Evolutionary conservation across 2,113 vertebrate genomes (phyloP).

Genomic region (Alouatta palliata): DNA sequence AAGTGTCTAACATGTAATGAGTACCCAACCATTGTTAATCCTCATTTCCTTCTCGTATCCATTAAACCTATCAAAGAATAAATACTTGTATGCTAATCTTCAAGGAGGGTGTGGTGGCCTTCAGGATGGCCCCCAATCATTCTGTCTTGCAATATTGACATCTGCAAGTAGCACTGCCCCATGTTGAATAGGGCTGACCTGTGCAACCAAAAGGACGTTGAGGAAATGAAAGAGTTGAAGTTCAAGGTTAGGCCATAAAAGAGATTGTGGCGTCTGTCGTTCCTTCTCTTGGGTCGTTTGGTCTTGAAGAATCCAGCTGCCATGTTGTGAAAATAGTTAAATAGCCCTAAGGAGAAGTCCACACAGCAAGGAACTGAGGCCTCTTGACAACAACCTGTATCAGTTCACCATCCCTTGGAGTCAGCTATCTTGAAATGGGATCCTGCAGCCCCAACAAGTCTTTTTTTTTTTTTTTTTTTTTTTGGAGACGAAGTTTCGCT

Average conservation of each 20-base stretch:
- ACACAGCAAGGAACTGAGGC: background rate
- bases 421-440: background rate
- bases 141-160: background rate
- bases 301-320: background rate
- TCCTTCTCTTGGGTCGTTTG: background rate
- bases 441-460: background rate
- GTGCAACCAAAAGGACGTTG: background rate
- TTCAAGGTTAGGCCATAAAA: background rate
- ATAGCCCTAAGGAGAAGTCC: background rate
- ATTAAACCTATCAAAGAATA: background rate
- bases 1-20: background rate
- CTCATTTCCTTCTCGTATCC: background rate
- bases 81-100: background rate
- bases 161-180: background rate
- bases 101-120: background rate
- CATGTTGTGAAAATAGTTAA: background rate
- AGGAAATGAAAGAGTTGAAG: background rate
- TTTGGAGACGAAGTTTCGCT: no score
- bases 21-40: background rate
- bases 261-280: background rate
- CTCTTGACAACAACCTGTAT: background rate
- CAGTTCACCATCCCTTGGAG: background rate
- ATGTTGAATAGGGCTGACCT: background rate
- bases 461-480: no score
- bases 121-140: background rate